Evolutionary conservation across 2,888 invertebrate genomes (phyloP).

Genomic region (Cryptosula pallasiana): DNA sequence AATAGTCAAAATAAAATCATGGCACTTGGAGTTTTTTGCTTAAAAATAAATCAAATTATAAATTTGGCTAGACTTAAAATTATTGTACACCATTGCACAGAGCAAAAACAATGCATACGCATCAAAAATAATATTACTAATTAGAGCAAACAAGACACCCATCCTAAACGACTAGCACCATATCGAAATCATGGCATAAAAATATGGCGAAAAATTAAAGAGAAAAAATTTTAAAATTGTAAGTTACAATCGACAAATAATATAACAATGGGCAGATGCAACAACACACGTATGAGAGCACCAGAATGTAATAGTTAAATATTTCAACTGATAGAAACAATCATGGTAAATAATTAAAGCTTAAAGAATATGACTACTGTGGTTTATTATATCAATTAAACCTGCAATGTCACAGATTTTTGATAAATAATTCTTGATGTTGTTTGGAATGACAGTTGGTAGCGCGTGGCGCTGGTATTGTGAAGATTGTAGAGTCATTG

Average conservation of each 20-base stretch:
- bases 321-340: no score
- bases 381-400: no score
- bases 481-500: not conserved
- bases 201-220: not conserved
- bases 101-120: not conserved
- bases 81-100: not conserved
- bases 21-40: conserved; percentile 8
- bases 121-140: not conserved
- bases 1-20: not conserved
- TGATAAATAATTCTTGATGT: no score
- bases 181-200: not conserved
- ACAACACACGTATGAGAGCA: no score
- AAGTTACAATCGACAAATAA: not conserved
- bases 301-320: no score
- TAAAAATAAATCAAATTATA: conserved; percentile 12
- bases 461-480: not conserved
- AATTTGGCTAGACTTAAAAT: not conserved
- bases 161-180: not conserved
- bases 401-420: no score
- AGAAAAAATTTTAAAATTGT: not conserved
- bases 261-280: no score
- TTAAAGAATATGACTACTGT: no score
- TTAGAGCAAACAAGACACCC: not conserved
- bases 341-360: no score
- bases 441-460: no score